These are phyloP conservation scores for Pholis gunnellus DNA, from an alignment of 2,113 vertebrate genomes.

Conservation along the genomic window DNA sequence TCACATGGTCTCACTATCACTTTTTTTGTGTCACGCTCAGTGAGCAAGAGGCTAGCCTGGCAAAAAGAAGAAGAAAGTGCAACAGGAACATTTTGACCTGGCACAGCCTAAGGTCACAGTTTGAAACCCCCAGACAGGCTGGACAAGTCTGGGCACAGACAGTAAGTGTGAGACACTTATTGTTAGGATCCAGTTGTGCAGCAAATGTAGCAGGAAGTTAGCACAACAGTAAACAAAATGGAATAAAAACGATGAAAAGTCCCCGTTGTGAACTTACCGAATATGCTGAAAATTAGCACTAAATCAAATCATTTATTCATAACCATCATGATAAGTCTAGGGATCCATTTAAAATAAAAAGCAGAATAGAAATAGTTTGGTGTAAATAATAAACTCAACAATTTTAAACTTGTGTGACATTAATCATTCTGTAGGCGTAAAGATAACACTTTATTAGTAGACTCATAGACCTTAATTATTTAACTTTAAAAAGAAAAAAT, in stretches of 20 bases:
- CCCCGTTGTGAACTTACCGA: neutral
- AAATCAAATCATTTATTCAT: neutral
- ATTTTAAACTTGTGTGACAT: neutral
- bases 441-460: neutral
- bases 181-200: neutral
- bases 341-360: neutral
- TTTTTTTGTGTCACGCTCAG: conserved; percentile 7
- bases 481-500: neutral
- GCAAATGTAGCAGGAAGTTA: neutral
- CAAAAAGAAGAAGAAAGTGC: conserved; percentile 26
- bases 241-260: neutral
- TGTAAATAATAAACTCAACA: neutral
- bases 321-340: neutral
- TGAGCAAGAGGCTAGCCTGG: conserved; percentile 21
- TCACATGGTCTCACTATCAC: conserved; percentile 5
- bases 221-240: neutral
- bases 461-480: neutral
- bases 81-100: conserved; percentile 29
- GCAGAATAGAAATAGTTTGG: neutral
- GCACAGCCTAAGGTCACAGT: neutral
- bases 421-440: neutral
- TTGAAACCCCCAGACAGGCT: neutral
- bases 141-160: neutral
- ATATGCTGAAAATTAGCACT: neutral
- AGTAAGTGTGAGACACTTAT: neutral